Base-by-base conservation (phyloP, 1,140 invertebrate species). In the Dendrolimus kikuchii region DNA sequence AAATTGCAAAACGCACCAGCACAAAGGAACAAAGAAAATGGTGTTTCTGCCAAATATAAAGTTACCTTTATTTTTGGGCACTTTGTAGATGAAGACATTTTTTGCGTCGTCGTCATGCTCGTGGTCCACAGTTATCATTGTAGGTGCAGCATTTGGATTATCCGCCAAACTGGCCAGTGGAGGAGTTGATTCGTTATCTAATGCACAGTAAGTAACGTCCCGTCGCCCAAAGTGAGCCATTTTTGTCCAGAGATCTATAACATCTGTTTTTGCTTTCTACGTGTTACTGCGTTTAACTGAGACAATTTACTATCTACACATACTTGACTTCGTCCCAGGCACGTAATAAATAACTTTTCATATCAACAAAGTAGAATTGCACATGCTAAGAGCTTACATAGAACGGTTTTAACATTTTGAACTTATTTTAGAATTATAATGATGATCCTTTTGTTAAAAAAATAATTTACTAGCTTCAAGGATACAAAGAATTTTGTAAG, bases 71-170 rank as follows among this genome's bases (percentile, higher is more conserved):
- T 71, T 86, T 73, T 82, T 75, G 49, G 82, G 80, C 50, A 86
- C 82, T 81, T 81, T 81, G 60, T 86, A 79, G 51, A 86, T 86
- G 57, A 86, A 77, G 49, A 86, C 80, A 57, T 83, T 83, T 23
- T 23, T 23, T 23, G 71, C 82, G 51, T 71, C 59, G 53, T 86
- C 80, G 51, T 86, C 80, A 7, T 83, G 77, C 54, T 85, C 81
- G 51, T 77, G 80, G 52, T 86, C 82, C 59, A 85, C 54, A 38
- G 74, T 73, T 43, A 79, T 71, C 64, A 81, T 62, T 6, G 80
- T 81, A 6, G 80, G 75, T n/a, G 70, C 54, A 55, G 71, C 71
- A 56, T 74, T 71, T 5, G 65, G 57, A 51, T 58, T 62, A 41
- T 78, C 74, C 9, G 59, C 66, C 53, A 71, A 66, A 58, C 64